Evolutionary conservation across 2,113 vertebrate species (phyloP), one percentile per base, ranked within the genome.

Genomic region (Haemorhous mexicanus): DNA sequence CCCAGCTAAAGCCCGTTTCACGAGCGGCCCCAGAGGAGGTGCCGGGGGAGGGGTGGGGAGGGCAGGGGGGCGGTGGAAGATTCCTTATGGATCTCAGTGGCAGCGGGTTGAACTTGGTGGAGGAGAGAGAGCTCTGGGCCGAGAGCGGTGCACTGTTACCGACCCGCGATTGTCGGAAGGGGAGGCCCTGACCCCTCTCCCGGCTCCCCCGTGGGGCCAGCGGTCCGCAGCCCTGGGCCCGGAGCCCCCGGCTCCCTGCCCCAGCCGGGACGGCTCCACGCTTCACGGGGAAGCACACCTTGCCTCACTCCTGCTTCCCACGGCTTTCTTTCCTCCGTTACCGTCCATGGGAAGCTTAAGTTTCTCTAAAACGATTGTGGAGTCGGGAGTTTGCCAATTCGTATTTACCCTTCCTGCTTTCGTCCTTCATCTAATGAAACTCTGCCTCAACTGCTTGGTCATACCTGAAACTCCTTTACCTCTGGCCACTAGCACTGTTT

Each of bases 1-100:
- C 79, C 66, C 68, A 77, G 87, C 86, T 72, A 59, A 50, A 94
- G 84, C 74, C 76, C 56, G 32, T 16, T 74, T 52, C 62, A 13
- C 8, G 16, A 26, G 72, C 78, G 52, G 46, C 96, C 87, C 94
- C 87, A 10, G 81, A 89, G 88, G 94, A 94, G 59, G 68, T 79
- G 94, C 90, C 46, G 52, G 55, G 83, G 80, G 79, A 68, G 72
- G 77, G 50, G 28, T 46, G 70, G n/a, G 39, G 50, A 73, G 69
- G 61, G 53, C 35, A 37, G 43, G 52, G 49, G 55, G 47, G 16
- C 17, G 4, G 22, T 5, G 67, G 66, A 21, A 79, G 49, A 9
- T 63, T 39, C 47, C 61, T 83, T 43, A 6, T 5, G 61, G 26
- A 58, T 84, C 84, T 61, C 73, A 14, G 2, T 6, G 44, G 63